These are phyloP conservation scores for Lytechinus pictus DNA, from an alignment of 35 echinoderm and acorn worm species.

Conservation along the genomic window DNA sequence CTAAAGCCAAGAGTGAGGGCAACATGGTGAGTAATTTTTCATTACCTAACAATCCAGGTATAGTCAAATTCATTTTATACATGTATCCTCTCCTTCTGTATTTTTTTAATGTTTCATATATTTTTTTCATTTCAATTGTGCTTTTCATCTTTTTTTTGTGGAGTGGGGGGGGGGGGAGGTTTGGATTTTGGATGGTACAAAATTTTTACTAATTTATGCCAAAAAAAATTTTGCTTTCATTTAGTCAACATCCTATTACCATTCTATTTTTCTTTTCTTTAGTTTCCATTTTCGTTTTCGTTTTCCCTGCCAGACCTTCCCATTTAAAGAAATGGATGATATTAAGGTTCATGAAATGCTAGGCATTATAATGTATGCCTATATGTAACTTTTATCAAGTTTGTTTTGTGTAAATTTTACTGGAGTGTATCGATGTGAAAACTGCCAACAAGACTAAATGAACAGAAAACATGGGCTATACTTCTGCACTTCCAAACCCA, in stretches of 20 bases:
- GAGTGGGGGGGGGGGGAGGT: too few species aligned
- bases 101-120: background rate
- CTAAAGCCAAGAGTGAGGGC: constrained; percentile 53
- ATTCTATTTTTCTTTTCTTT: background rate
- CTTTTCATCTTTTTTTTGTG: background rate
- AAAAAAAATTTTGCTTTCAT: background rate
- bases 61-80: background rate
- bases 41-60: background rate
- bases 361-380: too few species aligned
- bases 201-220: too few species aligned
- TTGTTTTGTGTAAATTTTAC: too few species aligned
- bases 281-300: background rate
- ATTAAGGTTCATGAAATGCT: too few species aligned
- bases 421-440: too few species aligned
- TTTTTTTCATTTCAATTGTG: background rate
- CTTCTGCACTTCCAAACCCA: too few species aligned
- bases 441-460: too few species aligned
- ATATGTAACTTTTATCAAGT: too few species aligned
- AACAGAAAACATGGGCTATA: too few species aligned
- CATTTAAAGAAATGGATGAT: too few species aligned
- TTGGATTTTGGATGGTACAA: too few species aligned
- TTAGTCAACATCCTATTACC: background rate
- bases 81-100: background rate
- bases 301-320: background rate
- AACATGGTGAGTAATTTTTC: constrained; percentile 37